Evolutionary conservation across 2,888 invertebrate genomes (phyloP), one percentile per base, ranked within the genome.

Genomic region (Tillus elongatus): DNA sequence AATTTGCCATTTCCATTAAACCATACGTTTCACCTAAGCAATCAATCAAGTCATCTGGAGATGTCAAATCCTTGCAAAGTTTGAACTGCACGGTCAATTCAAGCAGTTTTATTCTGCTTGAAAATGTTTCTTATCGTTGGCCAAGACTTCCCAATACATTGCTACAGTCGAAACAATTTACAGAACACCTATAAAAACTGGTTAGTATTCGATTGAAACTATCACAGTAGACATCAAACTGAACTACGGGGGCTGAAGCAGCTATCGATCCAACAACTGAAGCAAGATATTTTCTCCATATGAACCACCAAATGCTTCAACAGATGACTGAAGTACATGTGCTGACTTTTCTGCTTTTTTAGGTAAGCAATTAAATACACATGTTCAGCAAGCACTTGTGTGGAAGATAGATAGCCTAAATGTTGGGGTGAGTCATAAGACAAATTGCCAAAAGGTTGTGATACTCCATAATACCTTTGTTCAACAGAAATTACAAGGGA

Each of bases 241-340:
- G 90, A 66, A 82, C 79, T 49, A 93, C 77, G 0, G 91, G 97
- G 0, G 92, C 97, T 11, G 91, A 96, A 2, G 88, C 81, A 3
- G 97, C 93, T 42, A 97, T 77, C 1, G 96, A 83, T 0, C 96
- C 96, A 15, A 72, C 68, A 4, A 93, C 79, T 16, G 88, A 58
- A 57, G 90, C 85, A 0, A 96, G 96, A 67, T 96, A 97, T 66
- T 96, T 97, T 97, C 97, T 1, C 97, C 97, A 61, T 98, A 97
- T 0, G 93, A 95, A 0, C 97, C 81, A 39, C 81, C 81, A 61
- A 81, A 78, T 1, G 85, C 85, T 46, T 97, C 80, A 3, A 96
- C 88, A 0, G 91, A 86, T 51, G 81, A 75, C 37, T 68, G n/a
- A n/a, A 8, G 67, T 66, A 27, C 51, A 58, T 38, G n/a, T 39